Evolutionary conservation across 2,113 vertebrate species (phyloP), one percentile per base, ranked within the genome.

Genomic region (Picathartes gymnocephalus): DNA sequence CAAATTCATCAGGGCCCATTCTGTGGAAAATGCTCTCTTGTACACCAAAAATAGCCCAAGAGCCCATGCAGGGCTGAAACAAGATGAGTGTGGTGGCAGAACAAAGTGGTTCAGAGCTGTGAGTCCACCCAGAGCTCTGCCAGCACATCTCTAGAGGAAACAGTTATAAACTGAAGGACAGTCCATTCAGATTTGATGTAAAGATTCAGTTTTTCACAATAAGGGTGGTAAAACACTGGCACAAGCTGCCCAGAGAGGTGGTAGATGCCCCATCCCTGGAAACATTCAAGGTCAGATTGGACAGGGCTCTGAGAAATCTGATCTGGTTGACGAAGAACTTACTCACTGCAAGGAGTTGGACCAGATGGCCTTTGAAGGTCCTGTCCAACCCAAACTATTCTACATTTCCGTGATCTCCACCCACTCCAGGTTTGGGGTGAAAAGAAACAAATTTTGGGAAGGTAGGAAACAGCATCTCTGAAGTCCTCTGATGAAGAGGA

Each of bases 1-100:
- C 54, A 82, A 58, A 70, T 45, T 93, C 92, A 88, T 92, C 64
- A 94, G 58, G 62, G n/a, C 35, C 37, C 77, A 70, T 94, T 96
- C 64, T 93, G 76, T 85, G 54, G 58, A 61, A 82, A 78, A 90
- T 23, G 17, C 65, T 94, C 56, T 93, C 60, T 42, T 40, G 25
- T 9, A 19, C 11, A 39, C 56, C 40, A 91, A 28, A 45, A 89
- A 90, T 40, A 92, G 71, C 28, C 42, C 5, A 17, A 83, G 39
- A 90, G 39, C 45, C 28, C 56, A 61, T 44, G 37, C 31, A 91
- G 56, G 16, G 51, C n/a, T 87, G 48, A 90, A 62, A 56, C 4
- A 71, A 58, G 66, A 40, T 16, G 7, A 72, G 37, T 1, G 4
- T 8, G 5, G 39, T 30, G 22, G 57, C 31, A 42, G 31, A 93